Evolutionary conservation across 2,113 vertebrate species (phyloP), one percentile per base, ranked within the genome.

Genomic region (Burhinus bistriatus): DNA sequence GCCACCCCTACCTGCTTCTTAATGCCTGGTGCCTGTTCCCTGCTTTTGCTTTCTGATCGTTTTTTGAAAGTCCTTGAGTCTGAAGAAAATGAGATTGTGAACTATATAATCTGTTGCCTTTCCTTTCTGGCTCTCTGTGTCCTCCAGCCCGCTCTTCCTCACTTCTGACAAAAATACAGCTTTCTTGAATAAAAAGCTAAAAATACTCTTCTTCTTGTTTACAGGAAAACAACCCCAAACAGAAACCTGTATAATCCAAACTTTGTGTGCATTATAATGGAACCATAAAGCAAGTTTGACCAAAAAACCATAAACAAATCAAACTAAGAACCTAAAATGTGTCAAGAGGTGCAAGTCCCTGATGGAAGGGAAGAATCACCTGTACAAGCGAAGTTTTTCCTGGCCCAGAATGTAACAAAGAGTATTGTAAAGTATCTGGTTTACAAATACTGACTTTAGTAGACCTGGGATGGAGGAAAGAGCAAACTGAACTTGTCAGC

Each of bases 291-390:
- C 27, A 69, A 29, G 45, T 78, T 51, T 15, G 30, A n/a, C 9
- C 0, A n/a, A 59, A 34, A 6, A 54, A 27, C 1, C 9, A 17
- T 30, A 59, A 70, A 47, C 2, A 38, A 45, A 83, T 9, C 36
- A 32, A 36, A 17, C 18, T 29, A 57, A 61, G 42, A 61, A 57
- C 19, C 23, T 57, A 32, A 55, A 65, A 30, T 2, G 2, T 15
- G 6, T 34, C 1, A 1, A 1, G 51, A 45, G 18, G 17, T 40
- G 22, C 10, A 17, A 12, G 19, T 47, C 9, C 12, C 19, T 38
- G 12, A 9, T 29, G 12, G 75, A 38, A 38, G 16, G 44, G 58
- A 42, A 68, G 49, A 68, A 59, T 30, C 18, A 64, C 12, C 42
- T 22, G 5, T 15, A 30, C 10, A 29, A 54, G 26, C 1, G 0